Conservation (phyloP, 2,888 invertebrate species). For the Melolontha melolontha region DNA sequence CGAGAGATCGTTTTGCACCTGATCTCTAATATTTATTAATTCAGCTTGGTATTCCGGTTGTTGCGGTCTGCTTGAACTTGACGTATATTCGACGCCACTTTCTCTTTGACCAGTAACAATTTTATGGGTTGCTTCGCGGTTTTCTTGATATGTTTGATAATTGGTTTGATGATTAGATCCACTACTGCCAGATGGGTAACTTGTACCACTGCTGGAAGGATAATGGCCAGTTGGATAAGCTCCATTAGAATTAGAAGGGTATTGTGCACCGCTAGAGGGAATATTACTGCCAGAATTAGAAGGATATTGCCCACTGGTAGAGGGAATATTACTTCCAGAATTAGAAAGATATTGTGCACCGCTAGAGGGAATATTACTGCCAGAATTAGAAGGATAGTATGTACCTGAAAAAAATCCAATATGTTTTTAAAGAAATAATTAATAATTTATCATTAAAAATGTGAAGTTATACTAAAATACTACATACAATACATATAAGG, state of each 20-base stretch:
- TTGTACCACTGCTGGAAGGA: slow-evolving; percentile 16
- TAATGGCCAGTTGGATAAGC: slow-evolving; percentile 1
- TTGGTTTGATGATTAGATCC: background rate
- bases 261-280: background rate
- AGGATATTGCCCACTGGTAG: background rate
- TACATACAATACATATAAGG: too few relatives aligned
- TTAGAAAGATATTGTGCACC: background rate
- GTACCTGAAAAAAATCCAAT: background rate
- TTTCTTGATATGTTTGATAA: slow-evolving; percentile 20
- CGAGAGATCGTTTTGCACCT: slow-evolving; percentile 52
- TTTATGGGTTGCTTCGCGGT: slow-evolving; percentile 20
- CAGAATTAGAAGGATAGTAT: background rate
- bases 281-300: background rate
- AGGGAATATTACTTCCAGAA: background rate
- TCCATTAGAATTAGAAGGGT: background rate
- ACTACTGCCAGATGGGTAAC: background rate
- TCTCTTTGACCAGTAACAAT: slow-evolving; percentile 18
- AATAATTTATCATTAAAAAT: too few relatives aligned
- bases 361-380: background rate
- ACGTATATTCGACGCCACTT: slow-evolving; percentile 40
- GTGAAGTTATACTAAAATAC: too few relatives aligned
- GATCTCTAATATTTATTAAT: slow-evolving; percentile 45
- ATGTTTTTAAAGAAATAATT: too few relatives aligned
- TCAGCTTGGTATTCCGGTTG: slow-evolving; percentile 37
- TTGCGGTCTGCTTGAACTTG: slow-evolving; percentile 8